Percentiles rank a stretch among this genome's conserved stretches.
Evolutionary conservation across 1,140 invertebrate species (phyloP).

Genomic region (Cyclina sinensis): DNA sequence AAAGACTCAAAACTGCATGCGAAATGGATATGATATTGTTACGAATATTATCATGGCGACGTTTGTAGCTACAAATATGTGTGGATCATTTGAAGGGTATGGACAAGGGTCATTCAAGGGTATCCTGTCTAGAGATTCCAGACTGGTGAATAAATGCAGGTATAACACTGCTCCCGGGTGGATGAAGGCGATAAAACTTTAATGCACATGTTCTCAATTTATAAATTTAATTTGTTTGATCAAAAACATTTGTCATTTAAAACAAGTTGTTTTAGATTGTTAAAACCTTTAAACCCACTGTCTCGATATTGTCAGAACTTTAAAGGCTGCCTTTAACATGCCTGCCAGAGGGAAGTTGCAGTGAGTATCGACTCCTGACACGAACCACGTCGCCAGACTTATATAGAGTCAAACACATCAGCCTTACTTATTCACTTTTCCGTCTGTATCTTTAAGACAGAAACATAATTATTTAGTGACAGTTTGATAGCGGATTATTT

Average conservation of each 20-base stretch:
- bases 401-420: background rate
- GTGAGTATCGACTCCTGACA: background rate
- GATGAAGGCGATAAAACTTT: no score
- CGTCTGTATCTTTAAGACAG: background rate
- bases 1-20: slow-evolving; percentile 18
- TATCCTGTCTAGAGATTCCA: background rate
- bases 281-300: no score
- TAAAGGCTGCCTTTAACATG: no score
- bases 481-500: slow-evolving; percentile 14
- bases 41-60: background rate
- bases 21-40: background rate
- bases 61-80: slow-evolving; percentile 2
- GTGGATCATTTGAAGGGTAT: background rate
- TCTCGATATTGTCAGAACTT: no score
- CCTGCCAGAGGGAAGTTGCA: no score
- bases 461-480: slow-evolving; percentile 7
- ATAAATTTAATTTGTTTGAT: no score
- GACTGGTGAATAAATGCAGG: background rate
- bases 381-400: background rate
- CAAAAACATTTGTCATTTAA: no score
- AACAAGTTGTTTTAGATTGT: no score
- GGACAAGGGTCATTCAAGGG: slow-evolving; percentile 10
- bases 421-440: no score
- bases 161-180: background rate
- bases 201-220: no score